These are phyloP conservation scores for Neodiprion lecontei DNA, from an alignment of 1,140 invertebrate genomes.

Conservation along the genomic window DNA sequence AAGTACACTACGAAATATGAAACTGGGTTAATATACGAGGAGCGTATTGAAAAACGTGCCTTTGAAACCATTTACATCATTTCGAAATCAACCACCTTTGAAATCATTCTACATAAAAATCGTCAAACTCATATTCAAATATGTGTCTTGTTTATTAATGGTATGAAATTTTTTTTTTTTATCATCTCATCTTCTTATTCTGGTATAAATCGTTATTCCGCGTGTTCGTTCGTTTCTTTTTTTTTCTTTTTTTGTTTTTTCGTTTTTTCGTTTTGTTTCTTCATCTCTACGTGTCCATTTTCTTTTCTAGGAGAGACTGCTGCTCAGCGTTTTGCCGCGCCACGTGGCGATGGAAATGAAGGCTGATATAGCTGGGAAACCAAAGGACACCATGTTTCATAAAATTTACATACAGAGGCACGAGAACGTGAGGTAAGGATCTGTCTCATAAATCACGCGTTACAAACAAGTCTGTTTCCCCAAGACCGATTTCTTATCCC, in stretches of 20 bases:
- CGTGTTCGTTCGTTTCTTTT: neutral
- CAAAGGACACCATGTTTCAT: constrained; percentile 92
- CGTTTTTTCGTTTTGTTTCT: constrained; percentile 20
- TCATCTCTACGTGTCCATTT: constrained; percentile 10
- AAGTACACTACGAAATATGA: too few species aligned
- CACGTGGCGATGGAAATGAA: constrained; percentile 99
- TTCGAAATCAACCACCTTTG: too few species aligned
- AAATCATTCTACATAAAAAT: too few species aligned
- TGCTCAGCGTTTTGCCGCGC: constrained; percentile 91
- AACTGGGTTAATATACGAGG: too few species aligned
- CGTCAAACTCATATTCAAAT: too few species aligned
- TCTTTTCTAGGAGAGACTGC: constrained; percentile 80
- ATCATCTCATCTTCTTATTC: neutral
- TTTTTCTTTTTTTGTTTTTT: constrained; percentile 26
- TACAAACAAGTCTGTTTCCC: too few species aligned
- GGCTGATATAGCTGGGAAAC: constrained; percentile 91
- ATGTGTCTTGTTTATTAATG: too few species aligned
- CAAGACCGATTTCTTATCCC: constrained; percentile 1
- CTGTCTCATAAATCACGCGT: neutral
- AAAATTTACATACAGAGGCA: constrained; percentile 98
- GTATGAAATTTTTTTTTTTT: neutral
- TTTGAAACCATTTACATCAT: too few species aligned
- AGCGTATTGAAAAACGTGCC: too few species aligned
- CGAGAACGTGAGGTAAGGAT: constrained; percentile 89
- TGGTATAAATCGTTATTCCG: too few species aligned